These are phyloP conservation scores for Antheraea pernyi DNA, from an alignment of 1,140 invertebrate species.

Conservation along the genomic window DNA sequence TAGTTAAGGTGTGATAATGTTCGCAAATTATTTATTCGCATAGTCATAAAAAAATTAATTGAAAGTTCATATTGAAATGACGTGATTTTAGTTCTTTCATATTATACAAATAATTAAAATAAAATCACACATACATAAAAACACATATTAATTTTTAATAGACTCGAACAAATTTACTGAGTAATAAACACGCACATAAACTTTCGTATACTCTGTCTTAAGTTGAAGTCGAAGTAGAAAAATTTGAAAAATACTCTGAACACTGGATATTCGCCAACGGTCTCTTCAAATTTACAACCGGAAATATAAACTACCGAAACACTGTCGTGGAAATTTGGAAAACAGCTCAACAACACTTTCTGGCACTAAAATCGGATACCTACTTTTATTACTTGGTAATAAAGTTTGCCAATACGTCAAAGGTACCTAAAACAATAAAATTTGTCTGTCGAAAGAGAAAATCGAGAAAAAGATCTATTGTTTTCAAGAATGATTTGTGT, in stretches of 20 bases:
- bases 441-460: neutral
- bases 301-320: slow-evolving; percentile 6
- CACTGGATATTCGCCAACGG: neutral
- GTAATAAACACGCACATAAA: too few species aligned
- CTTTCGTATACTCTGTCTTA: too few species aligned
- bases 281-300: slow-evolving; percentile 4
- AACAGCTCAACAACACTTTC: neutral
- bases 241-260: neutral
- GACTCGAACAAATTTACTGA: neutral
- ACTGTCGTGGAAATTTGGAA: neutral
- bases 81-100: too few species aligned
- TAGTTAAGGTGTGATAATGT: too few species aligned
- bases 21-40: too few species aligned
- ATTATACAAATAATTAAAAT: too few species aligned
- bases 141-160: too few species aligned
- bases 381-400: neutral
- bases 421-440: slow-evolving; percentile 1
- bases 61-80: too few species aligned
- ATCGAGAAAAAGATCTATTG: neutral
- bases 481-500: neutral
- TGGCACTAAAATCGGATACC: neutral
- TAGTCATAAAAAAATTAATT: too few species aligned
- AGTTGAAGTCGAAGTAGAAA: too few species aligned
- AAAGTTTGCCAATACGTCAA: slow-evolving; percentile 4
- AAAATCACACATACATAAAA: too few species aligned